Base-by-base conservation (phyloP, 2,888 invertebrate genomes). In the Drosophila histrio region DNA sequence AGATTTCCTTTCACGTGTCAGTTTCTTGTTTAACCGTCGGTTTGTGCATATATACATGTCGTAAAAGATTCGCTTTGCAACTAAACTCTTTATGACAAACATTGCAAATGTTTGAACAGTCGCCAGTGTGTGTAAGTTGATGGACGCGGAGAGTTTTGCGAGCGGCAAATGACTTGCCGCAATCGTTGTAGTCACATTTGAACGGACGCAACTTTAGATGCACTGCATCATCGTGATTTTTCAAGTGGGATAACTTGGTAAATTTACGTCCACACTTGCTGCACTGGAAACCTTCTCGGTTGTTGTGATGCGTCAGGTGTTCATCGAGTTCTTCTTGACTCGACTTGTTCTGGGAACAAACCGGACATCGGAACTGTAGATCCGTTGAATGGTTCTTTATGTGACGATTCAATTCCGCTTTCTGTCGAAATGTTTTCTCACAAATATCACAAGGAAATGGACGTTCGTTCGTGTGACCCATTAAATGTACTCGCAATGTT, bases 241-340 rank as follows among this genome's bases (percentile, higher is more conserved):
- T 72, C 4, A 78, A 13, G 15, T 78, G 79, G 15, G 69, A 72
- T 0, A 59, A 49, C 13, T 70, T 78, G 5, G 56, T 72, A 26
- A 79, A 79, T n/a, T 72, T 72, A 0, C 46, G 58, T 0, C 77
- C 79, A 58, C 79, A 78, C 17, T 76, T 78, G 19, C 68, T 69
- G 34, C 77, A 79, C 21, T 79, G 77, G 26, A 61, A 79, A 0
- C 76, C 68, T 11, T 79, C 74, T 24, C 19, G 65, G 11, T 66
- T 66, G 1, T 61, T 79, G 41, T 78, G 77, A 1, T 57, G 32
- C 0, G 43, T 26, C 6, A 78, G 13, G 38, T 78, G 77, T 1
- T 32, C 47, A 2, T 76, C 61, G 13, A 78, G 41, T 11, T 69
- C 77, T 3, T 58, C 39, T 22, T 65, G 65, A 6, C 46, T 79